Percentiles rank a stretch among this genome's conserved stretches.
phyloP scores from a whole-genome alignment of 2,113 vertebrate species.

The Agelaius tricolor region DNA sequence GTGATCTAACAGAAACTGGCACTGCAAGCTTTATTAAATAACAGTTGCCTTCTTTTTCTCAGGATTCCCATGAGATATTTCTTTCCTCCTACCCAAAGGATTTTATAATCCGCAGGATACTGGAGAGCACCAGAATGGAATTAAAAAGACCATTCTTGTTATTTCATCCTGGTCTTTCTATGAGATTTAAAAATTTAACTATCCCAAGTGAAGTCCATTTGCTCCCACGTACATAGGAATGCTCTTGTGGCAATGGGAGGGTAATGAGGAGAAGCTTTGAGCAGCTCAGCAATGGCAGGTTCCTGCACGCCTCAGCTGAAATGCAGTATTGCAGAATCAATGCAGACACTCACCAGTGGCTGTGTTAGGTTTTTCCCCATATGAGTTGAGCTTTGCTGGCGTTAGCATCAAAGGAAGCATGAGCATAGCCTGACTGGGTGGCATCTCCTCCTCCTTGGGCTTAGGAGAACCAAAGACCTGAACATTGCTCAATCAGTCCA shows the following conservation, averaged over 20 bases:
- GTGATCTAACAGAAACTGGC: conserved; percentile 51
- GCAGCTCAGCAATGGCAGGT: conserved; percentile 38
- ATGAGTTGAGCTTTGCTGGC: not conserved
- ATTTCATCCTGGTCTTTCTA: not conserved
- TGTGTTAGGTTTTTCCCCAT: not conserved
- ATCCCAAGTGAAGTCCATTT: not conserved
- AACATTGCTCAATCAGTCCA: not conserved
- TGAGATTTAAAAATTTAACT: not conserved
- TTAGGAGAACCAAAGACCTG: not conserved
- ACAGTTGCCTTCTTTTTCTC: conserved; percentile 32
- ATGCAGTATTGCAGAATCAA: conserved; percentile 36
- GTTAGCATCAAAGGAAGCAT: not conserved
- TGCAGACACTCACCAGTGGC: not conserved
- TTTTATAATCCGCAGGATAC: conserved; percentile 1
- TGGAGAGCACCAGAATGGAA: not conserved
- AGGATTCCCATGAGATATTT: conserved; percentile 28
- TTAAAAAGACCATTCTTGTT: not conserved
- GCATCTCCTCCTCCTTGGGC: not conserved
- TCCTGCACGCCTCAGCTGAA: conserved; percentile 20
- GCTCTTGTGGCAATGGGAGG: not conserved
- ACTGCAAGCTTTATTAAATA: conserved; percentile 44
- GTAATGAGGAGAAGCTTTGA: not conserved
- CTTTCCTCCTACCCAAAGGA: not conserved
- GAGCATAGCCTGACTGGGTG: not conserved
- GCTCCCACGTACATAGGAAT: not conserved